Percentiles rank a stretch among this genome's conserved stretches.
Conservation (phyloP, 2,888 invertebrate genomes). For the Megalurothrips usitatus region DNA sequence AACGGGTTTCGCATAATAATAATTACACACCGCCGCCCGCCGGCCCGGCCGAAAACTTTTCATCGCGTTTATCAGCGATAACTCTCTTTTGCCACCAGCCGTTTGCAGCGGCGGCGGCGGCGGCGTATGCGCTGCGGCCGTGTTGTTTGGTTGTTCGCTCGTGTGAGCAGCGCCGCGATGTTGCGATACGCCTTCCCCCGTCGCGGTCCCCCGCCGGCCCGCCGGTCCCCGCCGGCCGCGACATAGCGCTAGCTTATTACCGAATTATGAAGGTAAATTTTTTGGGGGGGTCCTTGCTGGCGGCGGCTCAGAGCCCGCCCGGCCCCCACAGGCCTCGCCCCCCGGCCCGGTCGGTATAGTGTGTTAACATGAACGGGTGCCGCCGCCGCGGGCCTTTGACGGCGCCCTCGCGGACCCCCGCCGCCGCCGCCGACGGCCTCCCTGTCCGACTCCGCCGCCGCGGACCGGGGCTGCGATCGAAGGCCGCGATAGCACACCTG, state of each 20-base stretch:
- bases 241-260: neutral
- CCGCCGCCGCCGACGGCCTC: neutral
- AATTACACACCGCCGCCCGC: too few species aligned
- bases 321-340: neutral
- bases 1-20: too few species aligned
- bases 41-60: neutral
- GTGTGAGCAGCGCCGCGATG: neutral
- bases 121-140: neutral
- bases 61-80: neutral
- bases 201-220: too few species aligned
- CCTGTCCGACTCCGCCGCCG: too few species aligned
- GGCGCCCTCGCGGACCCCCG: too few species aligned
- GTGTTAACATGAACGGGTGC: slow-evolving; percentile 11
- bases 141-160: slow-evolving; percentile 21
- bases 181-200: neutral
- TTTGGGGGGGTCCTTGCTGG: neutral
- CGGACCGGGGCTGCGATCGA: neutral
- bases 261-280: slow-evolving; percentile 23
- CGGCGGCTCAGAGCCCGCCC: neutral
- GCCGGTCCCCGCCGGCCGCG: neutral
- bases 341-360: neutral
- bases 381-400: neutral
- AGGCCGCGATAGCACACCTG: neutral
- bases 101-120: neutral
- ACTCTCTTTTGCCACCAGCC: neutral